Percentiles rank a stretch among this genome's conserved stretches.
These are phyloP conservation scores for Lagopus muta DNA, from an alignment of 2,113 vertebrate species.

Conservation along the genomic window DNA sequence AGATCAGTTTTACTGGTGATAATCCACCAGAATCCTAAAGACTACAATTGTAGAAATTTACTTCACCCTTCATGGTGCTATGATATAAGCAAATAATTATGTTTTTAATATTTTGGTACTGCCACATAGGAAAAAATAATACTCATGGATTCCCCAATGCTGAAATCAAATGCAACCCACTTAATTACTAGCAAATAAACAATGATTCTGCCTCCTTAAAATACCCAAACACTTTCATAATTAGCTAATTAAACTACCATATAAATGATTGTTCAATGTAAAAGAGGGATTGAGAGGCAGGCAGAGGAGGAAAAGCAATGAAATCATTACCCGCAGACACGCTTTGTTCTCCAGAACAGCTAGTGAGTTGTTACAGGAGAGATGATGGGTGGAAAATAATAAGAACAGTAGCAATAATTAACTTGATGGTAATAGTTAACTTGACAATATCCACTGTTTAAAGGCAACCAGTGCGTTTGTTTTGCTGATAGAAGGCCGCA, in stretches of 20 bases:
- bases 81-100: slow-evolving; percentile 62
- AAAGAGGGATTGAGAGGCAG: neutral
- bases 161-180: slow-evolving; percentile 53
- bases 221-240: slow-evolving; percentile 47
- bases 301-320: slow-evolving; percentile 12
- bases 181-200: slow-evolving; percentile 68
- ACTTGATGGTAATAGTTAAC: slow-evolving; percentile 11
- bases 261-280: slow-evolving; percentile 62
- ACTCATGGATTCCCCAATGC: slow-evolving; percentile 41
- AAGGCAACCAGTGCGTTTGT: neutral
- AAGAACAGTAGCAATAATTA: slow-evolving; percentile 38
- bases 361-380: neutral
- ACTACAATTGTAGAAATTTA: slow-evolving; percentile 1
- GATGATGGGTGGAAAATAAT: slow-evolving; percentile 26
- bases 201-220: slow-evolving; percentile 59
- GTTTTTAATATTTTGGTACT: slow-evolving; percentile 58
- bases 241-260: slow-evolving; percentile 68
- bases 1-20: neutral
- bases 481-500: neutral
- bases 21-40: neutral
- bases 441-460: neutral
- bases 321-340: neutral
- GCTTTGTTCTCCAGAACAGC: neutral
- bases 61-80: neutral
- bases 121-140: slow-evolving; percentile 48